phyloP scores from a whole-genome alignment of 2,797 vertebrate species.

The Urosaurus nigricauda region DNA sequence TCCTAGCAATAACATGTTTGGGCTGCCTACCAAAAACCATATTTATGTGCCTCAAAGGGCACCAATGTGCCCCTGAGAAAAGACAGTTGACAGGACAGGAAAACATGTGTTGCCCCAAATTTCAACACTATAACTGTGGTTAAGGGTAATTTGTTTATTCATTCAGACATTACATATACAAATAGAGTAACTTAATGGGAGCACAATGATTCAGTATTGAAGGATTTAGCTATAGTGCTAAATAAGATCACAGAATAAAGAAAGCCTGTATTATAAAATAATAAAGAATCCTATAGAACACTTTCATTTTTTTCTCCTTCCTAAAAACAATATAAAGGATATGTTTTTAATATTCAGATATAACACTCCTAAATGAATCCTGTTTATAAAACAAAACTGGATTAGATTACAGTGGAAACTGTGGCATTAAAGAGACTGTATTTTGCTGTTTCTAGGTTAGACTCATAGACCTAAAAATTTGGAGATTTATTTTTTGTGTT shows the following conservation, averaged over 20 bases:
- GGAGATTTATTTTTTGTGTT: not conserved
- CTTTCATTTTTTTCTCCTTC: not conserved
- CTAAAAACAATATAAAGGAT: not conserved
- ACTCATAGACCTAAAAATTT: not conserved
- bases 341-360: not conserved
- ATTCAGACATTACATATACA: not conserved
- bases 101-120: not conserved
- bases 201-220: not conserved
- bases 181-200: not conserved
- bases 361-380: not conserved
- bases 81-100: not conserved
- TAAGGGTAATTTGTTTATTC: not conserved
- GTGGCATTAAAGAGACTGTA: not conserved
- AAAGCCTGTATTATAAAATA: not conserved
- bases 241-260: not conserved
- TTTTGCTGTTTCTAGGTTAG: not conserved
- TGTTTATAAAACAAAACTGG: slow-evolving; percentile 5
- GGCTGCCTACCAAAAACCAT: not conserved
- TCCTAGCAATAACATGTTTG: not conserved
- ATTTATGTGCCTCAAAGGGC: not conserved
- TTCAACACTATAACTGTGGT: not conserved
- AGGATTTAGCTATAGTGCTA: not conserved
- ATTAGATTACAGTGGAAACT: slow-evolving; percentile 3
- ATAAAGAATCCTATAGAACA: not conserved
- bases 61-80: not conserved